phyloP scores from a whole-genome alignment of 2,888 invertebrate genomes.

The Labia minor region DNA sequence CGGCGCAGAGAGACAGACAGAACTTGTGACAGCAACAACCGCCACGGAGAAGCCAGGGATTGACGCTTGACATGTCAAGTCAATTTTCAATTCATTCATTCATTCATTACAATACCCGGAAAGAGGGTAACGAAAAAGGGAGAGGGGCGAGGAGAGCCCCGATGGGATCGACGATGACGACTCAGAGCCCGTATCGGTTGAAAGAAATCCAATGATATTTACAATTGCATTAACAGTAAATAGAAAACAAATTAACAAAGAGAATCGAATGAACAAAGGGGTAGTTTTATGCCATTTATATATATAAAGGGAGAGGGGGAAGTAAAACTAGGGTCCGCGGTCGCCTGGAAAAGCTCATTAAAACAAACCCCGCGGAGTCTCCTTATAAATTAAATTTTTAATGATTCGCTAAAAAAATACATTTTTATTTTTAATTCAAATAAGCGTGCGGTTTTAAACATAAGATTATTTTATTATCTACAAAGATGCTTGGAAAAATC shows the following conservation, averaged over 20 bases:
- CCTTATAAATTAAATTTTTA: background rate
- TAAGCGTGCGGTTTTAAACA: background rate
- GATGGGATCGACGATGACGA: background rate
- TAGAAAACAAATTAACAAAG: background rate
- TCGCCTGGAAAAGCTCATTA: too few relatives aligned
- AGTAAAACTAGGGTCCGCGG: too few relatives aligned
- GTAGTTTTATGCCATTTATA: background rate
- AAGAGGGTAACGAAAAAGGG: background rate
- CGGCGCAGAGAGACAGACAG: background rate
- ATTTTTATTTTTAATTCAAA: conserved; percentile 13
- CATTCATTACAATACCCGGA: background rate
- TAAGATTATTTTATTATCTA: too few relatives aligned
- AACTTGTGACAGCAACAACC: conserved; percentile 5
- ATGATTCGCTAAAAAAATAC: background rate
- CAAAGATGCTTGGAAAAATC: too few relatives aligned
- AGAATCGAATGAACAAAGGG: background rate
- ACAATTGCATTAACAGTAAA: background rate
- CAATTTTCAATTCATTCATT: conserved; percentile 1
- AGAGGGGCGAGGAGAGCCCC: background rate
- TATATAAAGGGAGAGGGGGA: background rate
- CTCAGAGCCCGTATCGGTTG: background rate
- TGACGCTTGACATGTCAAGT: conserved; percentile 13
- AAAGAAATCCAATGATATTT: background rate
- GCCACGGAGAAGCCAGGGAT: background rate
- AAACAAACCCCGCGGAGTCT: background rate